These are phyloP conservation scores for Thalassarche chlororhynchos DNA, from an alignment of 2,113 vertebrate species.

Conservation along the genomic window DNA sequence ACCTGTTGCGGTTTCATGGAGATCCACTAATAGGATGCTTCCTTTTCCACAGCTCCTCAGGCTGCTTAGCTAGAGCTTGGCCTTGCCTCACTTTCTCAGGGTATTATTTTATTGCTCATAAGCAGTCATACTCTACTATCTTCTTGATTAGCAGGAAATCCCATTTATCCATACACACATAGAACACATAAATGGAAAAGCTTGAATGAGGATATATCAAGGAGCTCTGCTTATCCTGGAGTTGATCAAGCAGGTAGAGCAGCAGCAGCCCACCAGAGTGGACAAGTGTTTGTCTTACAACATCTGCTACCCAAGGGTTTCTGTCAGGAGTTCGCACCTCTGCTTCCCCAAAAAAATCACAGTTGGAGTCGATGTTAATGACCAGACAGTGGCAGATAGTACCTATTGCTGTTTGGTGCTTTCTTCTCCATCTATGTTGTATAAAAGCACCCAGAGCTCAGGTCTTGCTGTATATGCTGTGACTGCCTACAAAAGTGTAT, in stretches of 20 bases:
- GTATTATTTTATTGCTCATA: not conserved
- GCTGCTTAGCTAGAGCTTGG: not conserved
- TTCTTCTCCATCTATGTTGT: not conserved
- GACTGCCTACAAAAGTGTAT: not conserved
- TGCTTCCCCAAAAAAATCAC: not conserved
- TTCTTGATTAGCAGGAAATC: not conserved
- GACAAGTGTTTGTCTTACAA: not conserved
- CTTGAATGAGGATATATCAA: not conserved
- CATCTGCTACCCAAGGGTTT: not conserved
- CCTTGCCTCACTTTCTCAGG: not conserved
- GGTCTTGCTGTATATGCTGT: not conserved
- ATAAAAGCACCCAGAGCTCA: not conserved
- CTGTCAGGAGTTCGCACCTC: not conserved
- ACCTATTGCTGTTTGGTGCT: not conserved
- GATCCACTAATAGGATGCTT: not conserved
- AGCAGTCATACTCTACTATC: not conserved
- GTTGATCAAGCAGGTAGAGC: not conserved
- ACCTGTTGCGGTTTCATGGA: not conserved
- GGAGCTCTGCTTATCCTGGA: not conserved
- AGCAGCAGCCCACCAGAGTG: not conserved
- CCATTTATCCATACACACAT: not conserved
- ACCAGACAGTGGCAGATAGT: not conserved
- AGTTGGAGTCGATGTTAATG: rapidly evolving
- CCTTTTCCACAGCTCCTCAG: not conserved
- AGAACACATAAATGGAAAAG: not conserved